A percentile compares a stretch with the other conserved stretches of the same genome.
Evolutionary conservation across 2,797 vertebrate genomes (phyloP).

Genomic region (Pterois miles): DNA sequence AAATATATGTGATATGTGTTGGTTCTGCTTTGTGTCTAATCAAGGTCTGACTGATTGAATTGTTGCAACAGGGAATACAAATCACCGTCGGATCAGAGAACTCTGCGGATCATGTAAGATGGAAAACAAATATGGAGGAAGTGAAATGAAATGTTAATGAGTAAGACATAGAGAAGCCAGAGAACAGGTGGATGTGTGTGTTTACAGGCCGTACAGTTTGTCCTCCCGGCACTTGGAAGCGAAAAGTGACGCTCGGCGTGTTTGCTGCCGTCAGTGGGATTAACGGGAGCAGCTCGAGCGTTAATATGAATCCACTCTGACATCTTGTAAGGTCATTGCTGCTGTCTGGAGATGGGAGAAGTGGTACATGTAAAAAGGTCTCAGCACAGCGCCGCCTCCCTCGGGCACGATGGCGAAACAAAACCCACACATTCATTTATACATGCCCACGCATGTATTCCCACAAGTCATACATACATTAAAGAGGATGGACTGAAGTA

Average conservation of each 20-base stretch:
- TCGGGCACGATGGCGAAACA: neutral
- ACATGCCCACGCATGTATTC: neutral
- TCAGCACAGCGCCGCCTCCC: neutral
- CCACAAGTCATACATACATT: neutral
- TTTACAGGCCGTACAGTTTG: neutral
- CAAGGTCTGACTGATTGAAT: too few relatives aligned
- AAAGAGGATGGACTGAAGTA: neutral
- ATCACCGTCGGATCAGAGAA: neutral
- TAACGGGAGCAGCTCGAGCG: conserved; percentile 17
- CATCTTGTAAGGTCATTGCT: conserved; percentile 43
- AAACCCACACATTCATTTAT: neutral
- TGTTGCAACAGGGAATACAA: too few relatives aligned
- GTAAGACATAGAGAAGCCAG: too few relatives aligned
- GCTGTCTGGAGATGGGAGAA: conserved; percentile 12
- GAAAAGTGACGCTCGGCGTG: neutral
- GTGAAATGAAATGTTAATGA: neutral
- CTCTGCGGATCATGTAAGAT: neutral
- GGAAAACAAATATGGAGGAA: neutral
- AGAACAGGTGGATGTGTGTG: neutral
- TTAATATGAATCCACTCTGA: conserved; percentile 58
- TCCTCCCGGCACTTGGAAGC: neutral
- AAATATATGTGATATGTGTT: too few relatives aligned
- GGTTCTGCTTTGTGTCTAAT: too few relatives aligned
- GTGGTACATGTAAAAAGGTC: conserved; percentile 11
- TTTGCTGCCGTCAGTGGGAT: conserved; percentile 33